Base-by-base conservation (phyloP, 2,888 invertebrate species). In the Sinelater perroti region DNA sequence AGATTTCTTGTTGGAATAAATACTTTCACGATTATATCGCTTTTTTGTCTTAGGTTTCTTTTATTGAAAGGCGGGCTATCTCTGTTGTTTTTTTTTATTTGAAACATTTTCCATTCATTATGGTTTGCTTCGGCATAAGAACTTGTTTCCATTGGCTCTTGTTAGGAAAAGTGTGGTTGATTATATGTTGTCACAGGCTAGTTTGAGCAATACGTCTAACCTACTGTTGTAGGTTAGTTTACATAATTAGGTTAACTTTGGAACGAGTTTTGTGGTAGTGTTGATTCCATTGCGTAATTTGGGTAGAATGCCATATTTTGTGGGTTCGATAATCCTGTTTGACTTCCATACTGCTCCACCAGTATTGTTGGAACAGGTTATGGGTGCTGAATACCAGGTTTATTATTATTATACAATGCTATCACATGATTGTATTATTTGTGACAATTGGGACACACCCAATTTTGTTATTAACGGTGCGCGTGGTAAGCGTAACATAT, bases 91-190 rank as follows among this genome's bases (percentile, higher is more conserved):
- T 35, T 35, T 35, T 10, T 35, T 35, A 18, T 35, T 7, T 35
- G 10, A 35, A 35, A 17, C 16, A 5, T 35, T 35, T 11, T 35
- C 35, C 35, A 35, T 2, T 35, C 35, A 35, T 35, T 17, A n/a
- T 35, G 35, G 17, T 8, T 17, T 35, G 16, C 31, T 31, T 31
- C 14, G 18, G 35, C 16, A 35, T 35, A 35, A 11, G 35, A 35
- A 35, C 3, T 35, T 35, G 35, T 35, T 35, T 35, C 35, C 18
- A 18, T 35, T 35, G 35, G 35, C 35, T 35, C 35, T 35, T 35
- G 16, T 17, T 35, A 10, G 35, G 35, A 35, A 10, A 35, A 35
- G 10, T 35, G 31, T 35, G n/a, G n/a, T n/a, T n/a, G 17, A 35
- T 35, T 35, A 8, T 35, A 35, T n/a, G 35, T 35, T 35, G n/a